Evolutionary conservation across 2,888 invertebrate species (phyloP).

Genomic region (Sabatieria punctata): DNA sequence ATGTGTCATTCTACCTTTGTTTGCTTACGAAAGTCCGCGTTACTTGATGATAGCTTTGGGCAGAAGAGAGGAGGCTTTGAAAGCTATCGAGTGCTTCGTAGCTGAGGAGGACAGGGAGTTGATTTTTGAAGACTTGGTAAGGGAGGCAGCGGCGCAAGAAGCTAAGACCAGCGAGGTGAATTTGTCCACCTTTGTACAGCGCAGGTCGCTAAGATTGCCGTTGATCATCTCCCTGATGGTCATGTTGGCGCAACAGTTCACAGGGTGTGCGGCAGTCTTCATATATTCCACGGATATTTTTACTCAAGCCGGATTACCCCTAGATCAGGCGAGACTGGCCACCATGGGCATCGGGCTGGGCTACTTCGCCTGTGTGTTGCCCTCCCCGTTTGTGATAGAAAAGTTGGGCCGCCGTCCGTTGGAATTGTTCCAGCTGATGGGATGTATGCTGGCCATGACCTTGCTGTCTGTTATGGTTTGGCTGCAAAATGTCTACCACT

Average conservation of each 20-base stretch:
- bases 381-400: constrained; percentile 10
- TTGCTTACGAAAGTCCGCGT: too few relatives aligned
- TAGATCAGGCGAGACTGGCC: constrained; percentile 13
- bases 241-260: too few relatives aligned
- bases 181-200: too few relatives aligned
- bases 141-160: too few relatives aligned
- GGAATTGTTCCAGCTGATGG: constrained; percentile 30
- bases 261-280: too few relatives aligned
- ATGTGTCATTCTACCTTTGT: constrained; percentile 26
- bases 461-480: constrained; percentile 27
- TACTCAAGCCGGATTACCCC: constrained; percentile 16
- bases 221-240: constrained; percentile 1
- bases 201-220: background rate
- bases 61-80: too few relatives aligned
- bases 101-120: too few relatives aligned
- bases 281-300: constrained; percentile 37
- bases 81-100: too few relatives aligned
- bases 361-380: background rate
- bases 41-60: too few relatives aligned
- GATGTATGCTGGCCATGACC: constrained; percentile 30
- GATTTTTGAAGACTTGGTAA: too few relatives aligned
- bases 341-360: constrained; percentile 23
- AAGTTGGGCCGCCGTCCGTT: constrained; percentile 28
- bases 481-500: constrained; percentile 16
- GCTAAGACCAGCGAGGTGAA: too few relatives aligned